These are phyloP conservation scores for Vulpes vulpes DNA, from an alignment of 2,113 vertebrate genomes.

Conservation along the genomic window DNA sequence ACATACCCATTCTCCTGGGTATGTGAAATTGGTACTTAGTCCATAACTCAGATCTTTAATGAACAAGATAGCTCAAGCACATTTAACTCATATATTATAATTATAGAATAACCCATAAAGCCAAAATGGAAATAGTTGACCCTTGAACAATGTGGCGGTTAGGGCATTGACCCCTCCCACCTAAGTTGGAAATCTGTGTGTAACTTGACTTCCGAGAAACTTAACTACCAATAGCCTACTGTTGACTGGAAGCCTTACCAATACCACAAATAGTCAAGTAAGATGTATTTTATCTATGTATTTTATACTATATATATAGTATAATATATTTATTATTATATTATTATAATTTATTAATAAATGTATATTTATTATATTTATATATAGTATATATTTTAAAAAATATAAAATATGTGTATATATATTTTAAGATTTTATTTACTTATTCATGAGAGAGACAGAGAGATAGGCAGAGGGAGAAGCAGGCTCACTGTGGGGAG, in stretches of 20 bases:
- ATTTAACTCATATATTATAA: background rate
- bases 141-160: background rate
- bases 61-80: background rate
- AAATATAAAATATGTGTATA: too few species aligned
- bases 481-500: too few species aligned
- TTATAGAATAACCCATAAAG: background rate
- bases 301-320: background rate
- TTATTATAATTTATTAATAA: too few species aligned
- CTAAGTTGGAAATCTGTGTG: background rate
- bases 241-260: background rate
- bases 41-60: background rate
- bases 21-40: background rate
- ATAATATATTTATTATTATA: too few species aligned
- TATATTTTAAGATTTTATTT: too few species aligned
- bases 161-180: background rate
- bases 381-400: too few species aligned
- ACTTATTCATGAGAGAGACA: too few species aligned
- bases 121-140: background rate
- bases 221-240: background rate
- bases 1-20: background rate
- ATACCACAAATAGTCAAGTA: background rate
- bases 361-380: too few species aligned
- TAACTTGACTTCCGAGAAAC: background rate
- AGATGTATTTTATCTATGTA: background rate
- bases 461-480: too few species aligned